Percentiles rank a stretch among this genome's conserved stretches.
Evolutionary conservation across 2,888 invertebrate species (phyloP).

Genomic region (Diarsia rubi): DNA sequence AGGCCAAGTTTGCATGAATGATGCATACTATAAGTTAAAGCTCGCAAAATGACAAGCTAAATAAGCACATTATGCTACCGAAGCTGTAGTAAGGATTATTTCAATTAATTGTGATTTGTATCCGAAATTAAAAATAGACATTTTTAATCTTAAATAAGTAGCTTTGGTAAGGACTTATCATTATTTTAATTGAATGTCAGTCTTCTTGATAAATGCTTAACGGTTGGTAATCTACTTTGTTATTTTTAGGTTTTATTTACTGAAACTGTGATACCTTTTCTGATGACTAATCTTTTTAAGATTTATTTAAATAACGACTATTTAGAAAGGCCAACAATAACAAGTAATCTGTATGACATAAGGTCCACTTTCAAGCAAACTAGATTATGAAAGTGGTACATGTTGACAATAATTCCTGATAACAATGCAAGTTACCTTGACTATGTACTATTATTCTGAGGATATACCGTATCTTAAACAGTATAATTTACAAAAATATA

Average conservation of each 20-base stretch:
- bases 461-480: not conserved
- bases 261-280: not conserved
- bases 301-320: not conserved
- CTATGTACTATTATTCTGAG: not conserved
- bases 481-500: not conserved
- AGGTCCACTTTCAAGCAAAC: not conserved
- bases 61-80: constrained; percentile 80
- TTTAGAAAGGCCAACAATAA: not conserved
- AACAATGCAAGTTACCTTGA: not conserved
- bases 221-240: constrained; percentile 8
- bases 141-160: constrained; percentile 43
- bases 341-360: not conserved
- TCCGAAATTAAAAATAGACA: constrained; percentile 58
- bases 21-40: constrained; percentile 79
- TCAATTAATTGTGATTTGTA: constrained; percentile 65
- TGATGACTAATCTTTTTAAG: not conserved
- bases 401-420: not conserved
- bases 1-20: constrained; percentile 76
- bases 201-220: constrained; percentile 44
- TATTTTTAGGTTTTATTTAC: constrained; percentile 7
- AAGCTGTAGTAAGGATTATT: constrained; percentile 62
- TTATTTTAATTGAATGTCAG: constrained; percentile 55
- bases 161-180: constrained; percentile 23
- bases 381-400: not conserved
- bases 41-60: constrained; percentile 80